A percentile compares a stretch with the other conserved stretches of the same genome.
Conservation (phyloP, 2,113 vertebrate species). For the Nesoenas mayeri region DNA sequence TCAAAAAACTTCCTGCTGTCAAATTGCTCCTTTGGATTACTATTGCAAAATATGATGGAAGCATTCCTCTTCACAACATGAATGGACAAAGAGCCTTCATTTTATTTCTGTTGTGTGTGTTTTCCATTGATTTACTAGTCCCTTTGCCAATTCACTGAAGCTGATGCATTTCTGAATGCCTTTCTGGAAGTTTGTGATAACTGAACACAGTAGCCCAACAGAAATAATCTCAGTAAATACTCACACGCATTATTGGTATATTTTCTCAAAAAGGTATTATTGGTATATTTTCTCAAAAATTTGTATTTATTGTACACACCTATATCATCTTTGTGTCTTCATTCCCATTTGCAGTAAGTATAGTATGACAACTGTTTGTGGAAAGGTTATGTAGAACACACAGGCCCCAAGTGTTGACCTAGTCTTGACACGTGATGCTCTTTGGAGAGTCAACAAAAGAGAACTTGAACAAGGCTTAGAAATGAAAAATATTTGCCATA, state of each 20-base stretch:
- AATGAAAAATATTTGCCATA: neutral
- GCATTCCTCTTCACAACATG: neutral
- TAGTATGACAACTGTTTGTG: neutral
- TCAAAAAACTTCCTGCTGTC: neutral
- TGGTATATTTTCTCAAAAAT: neutral
- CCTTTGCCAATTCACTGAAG: neutral
- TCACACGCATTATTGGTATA: neutral
- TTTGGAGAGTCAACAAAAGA: neutral
- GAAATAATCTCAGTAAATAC: neutral
- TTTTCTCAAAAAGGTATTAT: neutral
- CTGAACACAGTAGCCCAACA: neutral
- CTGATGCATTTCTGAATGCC: neutral
- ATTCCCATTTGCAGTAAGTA: neutral
- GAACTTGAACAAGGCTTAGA: neutral
- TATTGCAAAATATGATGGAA: neutral
- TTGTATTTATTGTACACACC: neutral
- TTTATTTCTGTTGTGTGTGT: neutral
- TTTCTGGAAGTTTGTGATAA: neutral
- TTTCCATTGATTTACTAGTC: neutral
- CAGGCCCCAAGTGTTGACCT: neutral
- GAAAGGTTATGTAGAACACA: neutral
- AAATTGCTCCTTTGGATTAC: neutral
- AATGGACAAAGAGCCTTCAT: neutral
- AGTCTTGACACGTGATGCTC: neutral
- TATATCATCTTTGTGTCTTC: neutral